Evolutionary conservation across 1,140 invertebrate genomes (phyloP), one percentile per base, ranked within the genome.

Genomic region (Onthophagus taurus): DNA sequence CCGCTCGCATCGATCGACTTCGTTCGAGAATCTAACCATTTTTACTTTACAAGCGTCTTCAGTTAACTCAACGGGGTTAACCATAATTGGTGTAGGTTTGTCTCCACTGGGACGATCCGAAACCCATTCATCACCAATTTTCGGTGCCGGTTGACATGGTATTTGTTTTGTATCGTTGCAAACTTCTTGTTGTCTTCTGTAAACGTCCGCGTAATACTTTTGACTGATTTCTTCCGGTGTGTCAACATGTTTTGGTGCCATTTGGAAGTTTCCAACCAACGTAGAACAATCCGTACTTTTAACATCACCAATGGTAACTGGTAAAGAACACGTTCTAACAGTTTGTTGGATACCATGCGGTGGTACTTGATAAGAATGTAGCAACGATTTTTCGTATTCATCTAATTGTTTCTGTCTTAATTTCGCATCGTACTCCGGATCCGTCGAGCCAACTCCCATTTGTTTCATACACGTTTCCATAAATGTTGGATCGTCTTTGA

Each of bases 401-500:
- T 50, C 43, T n/a, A 50, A 30, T 19, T 51, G 26, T 51, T 53
- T 47, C 12, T 39, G 23, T 31, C 44, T 33, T 26, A 30, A 45
- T 30, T 26, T 26, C n/a, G 37, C 24, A 18, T 41, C 30, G 21
- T 31, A 34, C 49, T 49, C 53, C 9, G 38, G 5, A 42, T 59
- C 48, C n/a, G 41, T 48, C 34, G 37, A 43, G 9, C 42, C 44
- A 19, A 66, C 64, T 44, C 67, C 53, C 2, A 71, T 55, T 9
- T 60, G 58, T n/a, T 59, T 38, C 2, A 71, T 53, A 35, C 70
- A 72, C 20, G 64, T 58, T 50, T 72, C 64, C 64, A 72, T 66
- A 5, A 66, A 64, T 31, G 57, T 65, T 18, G 67, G 58, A 12
- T 64, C 64, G 1, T 59, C 59, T 9, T 69, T 64, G 8, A 66